Evolutionary conservation across 2,113 vertebrate species (phyloP).

Genomic region (Oenanthe oenanthe): DNA sequence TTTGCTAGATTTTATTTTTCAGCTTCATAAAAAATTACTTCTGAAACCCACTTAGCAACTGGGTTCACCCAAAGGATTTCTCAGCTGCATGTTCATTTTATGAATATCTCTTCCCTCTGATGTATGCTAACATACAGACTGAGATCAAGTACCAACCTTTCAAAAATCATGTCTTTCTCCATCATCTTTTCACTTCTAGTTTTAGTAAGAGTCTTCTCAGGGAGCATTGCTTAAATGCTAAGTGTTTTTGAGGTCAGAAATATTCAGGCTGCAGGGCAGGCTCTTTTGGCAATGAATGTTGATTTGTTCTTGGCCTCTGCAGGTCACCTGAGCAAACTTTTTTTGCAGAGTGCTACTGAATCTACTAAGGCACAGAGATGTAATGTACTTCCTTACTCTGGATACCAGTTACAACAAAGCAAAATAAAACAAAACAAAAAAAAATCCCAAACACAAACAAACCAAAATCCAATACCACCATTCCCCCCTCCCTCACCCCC

Average conservation of each 20-base stretch:
- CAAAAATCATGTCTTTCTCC: not conserved
- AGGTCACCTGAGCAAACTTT: not conserved
- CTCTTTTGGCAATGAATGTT: not conserved
- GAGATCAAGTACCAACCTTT: not conserved
- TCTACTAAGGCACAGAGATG: not conserved
- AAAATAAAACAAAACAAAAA: not conserved
- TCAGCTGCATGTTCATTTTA: not conserved
- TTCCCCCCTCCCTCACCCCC: rapidly evolving
- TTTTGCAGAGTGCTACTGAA: not conserved
- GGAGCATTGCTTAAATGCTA: not conserved
- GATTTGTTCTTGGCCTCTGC: not conserved
- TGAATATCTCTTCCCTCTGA: not conserved
- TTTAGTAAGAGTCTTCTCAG: not conserved
- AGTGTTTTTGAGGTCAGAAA: not conserved
- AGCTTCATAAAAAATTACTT: not conserved
- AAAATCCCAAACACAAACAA: not conserved
- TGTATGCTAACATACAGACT: not conserved
- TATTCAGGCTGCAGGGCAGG: not conserved
- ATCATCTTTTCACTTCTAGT: not conserved
- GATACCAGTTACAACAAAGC: not conserved
- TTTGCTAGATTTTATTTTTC: not conserved
- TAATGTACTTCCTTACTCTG: not conserved
- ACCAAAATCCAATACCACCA: rapidly evolving
- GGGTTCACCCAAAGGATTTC: not conserved
- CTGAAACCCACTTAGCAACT: not conserved